Base-by-base conservation (phyloP, 2,113 vertebrate genomes). In the Epinephelus fuscoguttatus region DNA sequence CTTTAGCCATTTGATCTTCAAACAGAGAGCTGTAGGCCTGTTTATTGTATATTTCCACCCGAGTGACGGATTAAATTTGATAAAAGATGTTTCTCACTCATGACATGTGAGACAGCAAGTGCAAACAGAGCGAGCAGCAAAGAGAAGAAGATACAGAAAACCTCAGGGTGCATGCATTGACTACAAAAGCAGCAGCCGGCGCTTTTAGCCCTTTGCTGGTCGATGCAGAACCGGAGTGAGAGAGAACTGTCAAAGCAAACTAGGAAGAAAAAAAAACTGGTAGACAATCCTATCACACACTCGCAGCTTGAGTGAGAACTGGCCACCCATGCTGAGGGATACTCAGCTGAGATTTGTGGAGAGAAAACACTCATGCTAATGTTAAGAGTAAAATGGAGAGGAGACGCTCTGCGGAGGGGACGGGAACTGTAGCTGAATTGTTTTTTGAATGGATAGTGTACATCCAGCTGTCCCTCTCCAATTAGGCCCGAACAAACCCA, bases 281-380 rank as follows among this genome's bases (percentile, higher is more conserved):
- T 78, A 70, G 63, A 90, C 83, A 92, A 88, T 89, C 86, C 87
- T 92, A 92, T 93, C 91, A 53, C 83, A 82, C 75, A 62, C 67
- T 71, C 70, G 37, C 89, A 92, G 90, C 88, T 85, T 57, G 88
- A 86, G 74, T 62, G 64, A 79, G 84, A 75, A 86, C 79, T 56
- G 85, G 77, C 90, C 92, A 82, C 90, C 85, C 91, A 73, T 85
- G 85, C 82, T 82, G 88, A 78, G 81, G 88, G 87, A 91, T 18
- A 53, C 90, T 90, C 78, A 30, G 82, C 64, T 50, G 88, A 85
- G 88, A 90, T 72, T 79, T 84, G 75, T 42, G 52, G 53, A 21
- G 70, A 67, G 72, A 53, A 78, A 80, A 80, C 62, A 19, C 53
- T 75, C n/a, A 5, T 71, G 74, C 80, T 83, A 30, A 84, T 78